Evolutionary conservation across 2,797 vertebrate species (phyloP), one percentile per base, ranked within the genome.

Genomic region (Eospalax fontanierii): DNA sequence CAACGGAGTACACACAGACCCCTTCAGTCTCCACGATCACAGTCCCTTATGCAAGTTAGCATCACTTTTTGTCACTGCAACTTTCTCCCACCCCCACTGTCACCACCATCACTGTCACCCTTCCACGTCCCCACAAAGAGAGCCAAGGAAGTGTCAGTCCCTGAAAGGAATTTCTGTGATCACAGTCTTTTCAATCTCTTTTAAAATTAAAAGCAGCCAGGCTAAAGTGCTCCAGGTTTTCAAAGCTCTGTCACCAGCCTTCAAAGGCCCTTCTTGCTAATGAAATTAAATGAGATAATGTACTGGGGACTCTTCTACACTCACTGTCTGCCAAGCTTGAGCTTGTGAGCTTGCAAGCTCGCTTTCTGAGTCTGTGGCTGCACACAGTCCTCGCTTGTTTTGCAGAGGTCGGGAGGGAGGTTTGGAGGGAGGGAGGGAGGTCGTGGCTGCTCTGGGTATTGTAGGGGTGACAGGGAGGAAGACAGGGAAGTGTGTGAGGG

Each of bases 201-300:
- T 87, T 57, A 33, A 93, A 83, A 93, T 89, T 9, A 68, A 80
- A 71, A 91, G 93, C 46, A 93, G 57, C 81, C 14, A 4, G 66
- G n/a, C 88, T 84, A 61, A 89, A 61, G 2, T 0, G 30, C 38
- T 76, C 73, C 4, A 12, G 71, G n/a, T 59, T 21, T 22, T 75
- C 59, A 40, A 74, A 79, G 85, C 59, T 30, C 38, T n/a, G 35
- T 74, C 40, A 0, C 30, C 14, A 85, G 84, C 12, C 95, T 83
- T 66, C 83, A 68, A 89, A 89, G 92, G 38, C 92, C n/a, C 30
- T 89, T 68, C 54, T 80, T 38, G 46, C 57, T 92, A 71, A 57
- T 50, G 92, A 35, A 73, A 90, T 92, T 83, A 90, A 78, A 74
- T 61, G 93, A 94, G 91, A 81, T 54, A 59, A 74, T 14, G 76